Evolutionary conservation across 2,113 vertebrate species (phyloP), one percentile per base, ranked within the genome.

Genomic region (Seriola dumerili): DNA sequence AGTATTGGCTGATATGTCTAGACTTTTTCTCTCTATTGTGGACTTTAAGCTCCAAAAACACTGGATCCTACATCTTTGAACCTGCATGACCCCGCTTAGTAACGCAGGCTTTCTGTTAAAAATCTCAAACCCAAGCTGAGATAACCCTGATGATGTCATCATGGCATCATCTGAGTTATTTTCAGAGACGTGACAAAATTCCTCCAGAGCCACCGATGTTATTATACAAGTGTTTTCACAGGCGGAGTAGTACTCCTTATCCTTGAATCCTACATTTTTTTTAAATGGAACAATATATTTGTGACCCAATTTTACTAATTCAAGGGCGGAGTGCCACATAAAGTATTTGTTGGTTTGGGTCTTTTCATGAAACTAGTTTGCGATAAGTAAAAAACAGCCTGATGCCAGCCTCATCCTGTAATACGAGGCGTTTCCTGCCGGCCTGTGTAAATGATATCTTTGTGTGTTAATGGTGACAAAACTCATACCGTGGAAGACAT

Each of bases 391-490:
- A 54, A 38, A 16, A 29, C 0, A 75, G 5, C 3, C 1, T 52
- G 23, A 16, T 25, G 3, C 4, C 32, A 11, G 36, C 44, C 16
- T 50, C 59, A 25, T 32, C 25, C 11, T 70, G 23, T 32, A 12
- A 25, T 12, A 32, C 11, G 19, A 23, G 25, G 14, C 5, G 34
- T 58, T 55, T 36, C 40, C 13, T 10, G 29, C 8, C 16, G 50
- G 50, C 57, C 40, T 70, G 68, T 65, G 29, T 38, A 63, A 71
- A 63, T 48, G 0, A 83, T 48, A 52, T 42, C 3, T 14, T 16
- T 38, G 32, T 13, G 29, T 67, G 21, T 61, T 63, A n/a, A 69
- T 36, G 64, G 50, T 66, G 62, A 74, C 1, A 23, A 73, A 62
- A 55, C 16, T 13, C 7, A 25, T 40, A 50, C 52, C 0, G 0